Evolutionary conservation across 2,797 vertebrate genomes (phyloP).

Genomic region (Huso huso): DNA sequence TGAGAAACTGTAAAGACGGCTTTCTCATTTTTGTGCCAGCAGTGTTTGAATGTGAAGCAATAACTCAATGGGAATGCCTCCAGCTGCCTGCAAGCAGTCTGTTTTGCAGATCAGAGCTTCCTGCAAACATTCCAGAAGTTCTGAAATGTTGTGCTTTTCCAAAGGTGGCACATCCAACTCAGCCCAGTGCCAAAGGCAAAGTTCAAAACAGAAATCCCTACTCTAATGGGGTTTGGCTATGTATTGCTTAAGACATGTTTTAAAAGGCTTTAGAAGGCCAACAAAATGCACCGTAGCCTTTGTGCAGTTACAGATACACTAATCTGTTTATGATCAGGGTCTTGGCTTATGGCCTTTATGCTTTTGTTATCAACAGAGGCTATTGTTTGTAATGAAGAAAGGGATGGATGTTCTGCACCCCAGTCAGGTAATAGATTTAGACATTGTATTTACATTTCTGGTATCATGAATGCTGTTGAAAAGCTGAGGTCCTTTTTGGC

Average conservation of each 20-base stretch:
- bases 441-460: conserved; percentile 33
- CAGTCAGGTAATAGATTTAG: conserved; percentile 60
- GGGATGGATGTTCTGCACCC: conserved; percentile 51
- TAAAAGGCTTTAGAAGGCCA: too few relatives aligned
- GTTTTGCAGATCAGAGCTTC: background rate
- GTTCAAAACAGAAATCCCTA: too few relatives aligned
- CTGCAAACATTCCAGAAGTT: background rate
- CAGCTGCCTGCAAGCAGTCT: background rate
- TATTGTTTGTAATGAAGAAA: conserved; percentile 57
- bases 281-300: too few relatives aligned
- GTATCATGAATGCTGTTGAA: background rate
- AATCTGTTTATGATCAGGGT: too few relatives aligned
- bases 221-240: too few relatives aligned
- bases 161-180: too few relatives aligned
- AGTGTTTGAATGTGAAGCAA: background rate
- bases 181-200: too few relatives aligned
- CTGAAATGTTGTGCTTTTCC: background rate
- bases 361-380: conserved; percentile 47
- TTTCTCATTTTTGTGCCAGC: background rate
- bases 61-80: background rate
- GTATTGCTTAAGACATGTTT: too few relatives aligned
- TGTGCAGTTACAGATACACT: too few relatives aligned
- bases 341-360: too few relatives aligned
- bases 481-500: too few relatives aligned
- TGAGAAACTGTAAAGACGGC: background rate